These are phyloP conservation scores for Bombus picipes DNA, from an alignment of 1,140 invertebrate species.

Conservation along the genomic window DNA sequence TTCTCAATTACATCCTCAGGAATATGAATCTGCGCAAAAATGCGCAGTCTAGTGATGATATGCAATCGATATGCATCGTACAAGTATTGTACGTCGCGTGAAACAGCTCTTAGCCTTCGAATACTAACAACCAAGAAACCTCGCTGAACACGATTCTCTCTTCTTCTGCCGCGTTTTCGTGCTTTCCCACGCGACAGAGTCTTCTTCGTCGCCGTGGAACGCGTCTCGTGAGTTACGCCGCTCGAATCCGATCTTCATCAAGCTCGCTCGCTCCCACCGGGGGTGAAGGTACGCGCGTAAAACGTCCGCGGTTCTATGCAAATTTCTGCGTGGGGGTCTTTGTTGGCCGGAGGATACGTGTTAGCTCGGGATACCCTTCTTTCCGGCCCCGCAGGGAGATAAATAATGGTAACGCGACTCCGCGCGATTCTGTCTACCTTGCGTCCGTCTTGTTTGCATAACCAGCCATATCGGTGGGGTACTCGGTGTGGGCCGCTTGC, in stretches of 20 bases:
- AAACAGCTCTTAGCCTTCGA: neutral
- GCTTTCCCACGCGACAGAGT: conserved; percentile 40
- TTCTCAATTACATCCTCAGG: too few species aligned
- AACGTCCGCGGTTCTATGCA: conserved; percentile 56
- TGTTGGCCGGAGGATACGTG: conserved; percentile 65
- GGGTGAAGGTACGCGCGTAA: conserved; percentile 53
- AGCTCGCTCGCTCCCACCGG: conserved; percentile 13
- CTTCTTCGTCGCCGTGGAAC: neutral
- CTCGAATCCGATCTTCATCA: conserved; percentile 67
- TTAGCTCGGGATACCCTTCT: conserved; percentile 51
- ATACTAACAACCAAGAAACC: too few species aligned
- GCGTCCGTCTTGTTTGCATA: conserved; percentile 69
- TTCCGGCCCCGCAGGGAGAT: conserved; percentile 60
- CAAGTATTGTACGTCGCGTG: too few species aligned
- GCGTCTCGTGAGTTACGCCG: conserved; percentile 57
- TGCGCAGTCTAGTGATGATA: too few species aligned
- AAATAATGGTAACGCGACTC: conserved; percentile 71
- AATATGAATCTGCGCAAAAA: too few species aligned
- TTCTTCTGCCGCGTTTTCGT: neutral
- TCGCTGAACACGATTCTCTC: too few species aligned
- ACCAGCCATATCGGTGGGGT: conserved; percentile 62
- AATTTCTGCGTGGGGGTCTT: conserved; percentile 68
- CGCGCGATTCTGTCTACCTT: conserved; percentile 65
- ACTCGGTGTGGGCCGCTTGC: conserved; percentile 20
- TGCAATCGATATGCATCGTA: too few species aligned